A percentile compares a stretch with the other conserved stretches of the same genome.
Evolutionary conservation across 2,888 invertebrate species (phyloP).

Genomic region (Andrena hattorfiana): DNA sequence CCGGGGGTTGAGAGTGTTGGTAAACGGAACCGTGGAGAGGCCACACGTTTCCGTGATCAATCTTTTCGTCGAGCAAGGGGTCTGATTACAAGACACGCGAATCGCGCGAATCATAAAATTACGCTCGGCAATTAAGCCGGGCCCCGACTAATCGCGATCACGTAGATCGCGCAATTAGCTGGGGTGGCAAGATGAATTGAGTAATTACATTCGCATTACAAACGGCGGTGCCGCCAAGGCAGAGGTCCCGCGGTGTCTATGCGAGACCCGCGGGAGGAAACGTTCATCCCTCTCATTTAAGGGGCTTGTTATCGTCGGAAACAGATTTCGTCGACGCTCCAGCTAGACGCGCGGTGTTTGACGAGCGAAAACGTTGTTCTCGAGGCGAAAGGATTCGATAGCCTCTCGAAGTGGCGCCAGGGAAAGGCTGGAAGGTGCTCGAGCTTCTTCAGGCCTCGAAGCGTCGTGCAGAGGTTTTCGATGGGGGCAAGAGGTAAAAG

Average conservation of each 20-base stretch:
- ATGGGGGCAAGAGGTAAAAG: conserved; percentile 72
- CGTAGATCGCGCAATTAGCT: conserved; percentile 60
- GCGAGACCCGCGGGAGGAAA: neutral
- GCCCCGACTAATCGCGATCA: conserved; percentile 62
- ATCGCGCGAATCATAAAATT: conserved; percentile 55
- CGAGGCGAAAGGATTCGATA: conserved; percentile 43
- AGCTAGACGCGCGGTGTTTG: conserved; percentile 11
- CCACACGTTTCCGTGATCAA: conserved; percentile 62
- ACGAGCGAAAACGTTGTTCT: conserved; percentile 43
- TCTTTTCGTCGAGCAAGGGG: conserved; percentile 42
- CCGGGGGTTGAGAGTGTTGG: conserved; percentile 19
- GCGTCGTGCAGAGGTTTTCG: conserved; percentile 58
- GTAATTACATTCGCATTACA: conserved; percentile 72
- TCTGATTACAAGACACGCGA: conserved; percentile 64
- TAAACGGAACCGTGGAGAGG: conserved; percentile 28
- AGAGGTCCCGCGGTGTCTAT: neutral
- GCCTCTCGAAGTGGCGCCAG: conserved; percentile 66
- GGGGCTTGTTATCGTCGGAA: conserved; percentile 24
- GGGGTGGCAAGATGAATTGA: conserved; percentile 64
- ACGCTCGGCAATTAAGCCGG: conserved; percentile 57
- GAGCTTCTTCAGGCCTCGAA: conserved; percentile 60
- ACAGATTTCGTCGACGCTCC: conserved; percentile 34
- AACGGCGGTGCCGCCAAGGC: conserved; percentile 8
- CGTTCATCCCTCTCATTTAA: conserved; percentile 9
- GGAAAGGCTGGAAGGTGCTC: conserved; percentile 59